Evolutionary conservation across 2,113 vertebrate species (phyloP).

Genomic region (Halichoerus grypus): DNA sequence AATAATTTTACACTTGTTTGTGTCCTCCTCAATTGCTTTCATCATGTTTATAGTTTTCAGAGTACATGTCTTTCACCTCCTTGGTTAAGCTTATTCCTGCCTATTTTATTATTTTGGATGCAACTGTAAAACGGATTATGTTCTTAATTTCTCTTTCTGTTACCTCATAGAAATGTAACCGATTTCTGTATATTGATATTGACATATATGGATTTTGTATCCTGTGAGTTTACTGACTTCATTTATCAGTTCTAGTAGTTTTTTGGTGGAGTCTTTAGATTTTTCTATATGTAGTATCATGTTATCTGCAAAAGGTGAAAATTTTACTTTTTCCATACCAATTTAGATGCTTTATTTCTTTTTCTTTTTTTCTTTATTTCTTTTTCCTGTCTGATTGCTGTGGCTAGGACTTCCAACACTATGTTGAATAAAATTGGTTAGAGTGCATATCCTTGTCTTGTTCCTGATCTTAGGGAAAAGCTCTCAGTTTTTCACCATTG

Average conservation of each 20-base stretch:
- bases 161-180: neutral
- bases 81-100: neutral
- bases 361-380: neutral
- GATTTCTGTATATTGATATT: neutral
- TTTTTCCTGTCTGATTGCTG: neutral
- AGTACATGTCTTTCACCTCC: neutral
- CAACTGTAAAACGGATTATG: neutral
- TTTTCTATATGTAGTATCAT: neutral
- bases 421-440: neutral
- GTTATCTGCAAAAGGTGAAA: neutral
- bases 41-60: neutral
- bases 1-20: neutral
- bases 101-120: neutral
- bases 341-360: neutral
- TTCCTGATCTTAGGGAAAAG: neutral
- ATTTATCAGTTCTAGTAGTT: neutral
- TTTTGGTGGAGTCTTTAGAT: neutral
- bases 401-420: neutral
- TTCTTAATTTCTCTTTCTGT: neutral
- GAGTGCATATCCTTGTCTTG: neutral
- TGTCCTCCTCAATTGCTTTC: neutral
- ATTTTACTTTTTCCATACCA: neutral
- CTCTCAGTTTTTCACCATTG: neutral
- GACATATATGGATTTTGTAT: neutral
- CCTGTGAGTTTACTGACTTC: neutral